Conservation (phyloP, 2,797 vertebrate genomes). For the Macropus fuliginosus region DNA sequence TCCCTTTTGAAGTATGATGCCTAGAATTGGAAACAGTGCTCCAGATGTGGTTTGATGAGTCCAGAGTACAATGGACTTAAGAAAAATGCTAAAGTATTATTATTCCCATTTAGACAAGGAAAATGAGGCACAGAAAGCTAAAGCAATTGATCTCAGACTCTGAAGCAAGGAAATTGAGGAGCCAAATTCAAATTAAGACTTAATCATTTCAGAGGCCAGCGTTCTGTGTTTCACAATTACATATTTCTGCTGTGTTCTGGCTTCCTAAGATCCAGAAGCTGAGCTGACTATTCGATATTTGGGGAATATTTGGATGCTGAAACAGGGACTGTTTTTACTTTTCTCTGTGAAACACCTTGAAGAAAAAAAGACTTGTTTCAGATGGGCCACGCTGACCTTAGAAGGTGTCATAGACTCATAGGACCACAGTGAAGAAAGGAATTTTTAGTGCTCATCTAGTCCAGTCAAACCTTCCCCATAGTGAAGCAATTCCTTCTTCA, state of each 20-base stretch:
- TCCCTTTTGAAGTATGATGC: background rate
- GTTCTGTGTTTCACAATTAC: background rate
- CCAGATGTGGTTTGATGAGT: background rate
- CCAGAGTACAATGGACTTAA: background rate
- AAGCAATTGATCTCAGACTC: background rate
- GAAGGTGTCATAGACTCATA: background rate
- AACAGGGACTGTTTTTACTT: slow-evolving; percentile 3
- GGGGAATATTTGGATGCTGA: slow-evolving; percentile 29
- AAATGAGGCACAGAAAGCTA: slow-evolving; percentile 40
- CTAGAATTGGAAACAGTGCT: background rate
- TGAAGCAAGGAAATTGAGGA: background rate
- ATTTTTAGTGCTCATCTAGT: background rate
- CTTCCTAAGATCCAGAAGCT: slow-evolving; percentile 6
- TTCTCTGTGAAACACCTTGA: background rate
- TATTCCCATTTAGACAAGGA: background rate
- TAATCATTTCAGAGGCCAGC: background rate
- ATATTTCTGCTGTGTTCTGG: background rate
- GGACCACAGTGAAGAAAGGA: background rate
- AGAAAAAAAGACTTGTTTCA: slow-evolving; percentile 2
- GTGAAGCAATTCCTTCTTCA: background rate
- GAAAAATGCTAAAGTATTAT: background rate
- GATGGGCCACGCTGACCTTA: slow-evolving; percentile 21
- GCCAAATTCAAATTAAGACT: background rate
- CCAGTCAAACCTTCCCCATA: background rate
- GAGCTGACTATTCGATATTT: slow-evolving; percentile 10